phyloP scores from a whole-genome alignment of 1,140 invertebrate species.

The Sycobia sp. region DNA sequence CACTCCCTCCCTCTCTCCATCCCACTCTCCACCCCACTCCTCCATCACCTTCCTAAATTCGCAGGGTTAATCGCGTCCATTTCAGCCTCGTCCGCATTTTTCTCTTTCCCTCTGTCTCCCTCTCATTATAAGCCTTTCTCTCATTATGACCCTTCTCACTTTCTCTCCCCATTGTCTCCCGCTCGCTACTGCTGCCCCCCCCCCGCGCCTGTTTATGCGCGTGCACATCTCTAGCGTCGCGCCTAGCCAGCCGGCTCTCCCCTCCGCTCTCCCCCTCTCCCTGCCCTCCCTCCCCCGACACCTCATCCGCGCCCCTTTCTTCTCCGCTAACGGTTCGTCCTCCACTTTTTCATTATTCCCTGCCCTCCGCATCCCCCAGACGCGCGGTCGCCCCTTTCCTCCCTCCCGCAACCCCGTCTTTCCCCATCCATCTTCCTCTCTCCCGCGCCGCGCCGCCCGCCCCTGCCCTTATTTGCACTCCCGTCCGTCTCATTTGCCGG shows the following conservation, averaged over 20 bases:
- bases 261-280: no score
- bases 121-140: not conserved
- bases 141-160: not conserved
- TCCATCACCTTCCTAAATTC: not conserved
- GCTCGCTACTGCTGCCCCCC: no score
- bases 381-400: not conserved
- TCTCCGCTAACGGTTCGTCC: no score
- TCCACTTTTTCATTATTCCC: no score
- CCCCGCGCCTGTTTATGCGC: no score
- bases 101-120: not conserved
- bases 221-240: no score
- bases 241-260: no score
- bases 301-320: no score
- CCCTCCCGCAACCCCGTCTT: not conserved
- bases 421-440: not conserved
- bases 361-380: no score
- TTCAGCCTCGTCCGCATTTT: not conserved
- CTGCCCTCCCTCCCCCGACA: no score
- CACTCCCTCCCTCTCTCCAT: not conserved
- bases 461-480: constrained; percentile 8
- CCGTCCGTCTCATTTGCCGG: constrained; percentile 2
- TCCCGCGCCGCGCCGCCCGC: not conserved
- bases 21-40: not conserved
- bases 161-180: no score
- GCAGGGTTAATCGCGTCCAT: no score